Evolutionary conservation across 2,113 vertebrate genomes (phyloP), one percentile per base, ranked within the genome.

Genomic region (Vimba vimba): DNA sequence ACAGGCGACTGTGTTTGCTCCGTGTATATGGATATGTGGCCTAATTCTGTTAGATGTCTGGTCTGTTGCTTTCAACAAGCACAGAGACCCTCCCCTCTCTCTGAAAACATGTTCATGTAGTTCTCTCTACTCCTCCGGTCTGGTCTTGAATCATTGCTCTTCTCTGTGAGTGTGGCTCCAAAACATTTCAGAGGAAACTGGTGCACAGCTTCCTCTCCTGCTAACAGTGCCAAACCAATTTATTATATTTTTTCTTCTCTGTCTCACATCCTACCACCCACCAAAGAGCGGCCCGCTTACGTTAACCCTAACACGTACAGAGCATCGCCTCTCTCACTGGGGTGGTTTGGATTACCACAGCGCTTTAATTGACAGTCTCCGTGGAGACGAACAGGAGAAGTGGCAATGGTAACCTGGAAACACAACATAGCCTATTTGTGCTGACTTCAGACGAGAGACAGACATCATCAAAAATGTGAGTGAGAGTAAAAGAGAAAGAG

Each of bases 321-420:
- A 75, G 68, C 47, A 12, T 57, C 10, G 23, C 85, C 84, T 84
- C 55, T 60, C 82, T 79, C 85, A 83, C 87, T 60, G 74, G 85
- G 89, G 82, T 27, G 73, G 50, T 83, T 78, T 45, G 15, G 62
- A 86, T 90, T 88, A 85, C 89, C 82, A 75, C 71, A 8, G 75
- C 27, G 62, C 64, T 86, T 88, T 88, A 90, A 90, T 87, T 88
- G 87, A 87, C 89, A 82, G 89, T 88, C 87, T 87, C 89, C n/a
- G 79, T 85, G 89, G 89, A 88, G 85, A 90, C 85, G 50, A 83
- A 86, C 85, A 71, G 19, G 81, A 83, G 62, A 83, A 82, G 77
- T 71, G 84, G 84, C 62, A 74, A 84, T n/a, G 27, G 82, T 86
- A 85, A 90, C 89, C 87, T 88, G 89, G 87, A 86, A 90, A 87